Evolutionary conservation across 2,888 invertebrate species (phyloP), one percentile per base, ranked within the genome.

Genomic region (Frankliniella fusca): DNA sequence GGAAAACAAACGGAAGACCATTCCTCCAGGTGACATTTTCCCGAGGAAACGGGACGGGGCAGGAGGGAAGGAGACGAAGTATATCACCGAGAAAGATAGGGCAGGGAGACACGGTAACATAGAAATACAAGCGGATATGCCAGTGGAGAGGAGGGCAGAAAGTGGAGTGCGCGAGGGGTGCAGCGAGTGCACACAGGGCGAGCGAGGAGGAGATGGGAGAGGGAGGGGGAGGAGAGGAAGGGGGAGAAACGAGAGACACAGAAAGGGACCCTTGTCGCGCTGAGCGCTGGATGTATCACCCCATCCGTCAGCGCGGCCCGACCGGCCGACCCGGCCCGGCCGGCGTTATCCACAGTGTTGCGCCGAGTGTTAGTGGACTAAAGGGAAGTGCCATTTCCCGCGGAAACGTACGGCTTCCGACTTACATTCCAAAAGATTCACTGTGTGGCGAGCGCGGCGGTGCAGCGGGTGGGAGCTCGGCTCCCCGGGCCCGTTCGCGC

Each of bases 351-450:
- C 18, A 80, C 80, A 80, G 27, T 27, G 38, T 38, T 80, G 18
- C 27, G 38, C 27, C 27, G 27, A 15, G 38, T 15, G 80, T 80
- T 80, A 38, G 38, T 28, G 38, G 38, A 38, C 38, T 38, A 38
- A 20, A 54, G 54, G 54, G 54, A 54, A 54, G 54, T 54, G 54
- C 15, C 54, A 20, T 54, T 28, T 80, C 38, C 48, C 20, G 15
- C 48, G 38, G 48, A 48, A 38, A 38, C 48, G 80, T 48, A 80
- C 80, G 28, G 80, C n/a, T 80, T 80, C 80, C 80, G 38, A 38
- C 80, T 15, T 80, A 18, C 18, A 80, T 80, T 28, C 80, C 80
- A 12, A 79, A 79, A 79, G 80, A n/a, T 20, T 18, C 15, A n/a
- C 38, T 80, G 20, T 20, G 15, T 20, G 18, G 15, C 54, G 18